A percentile compares a stretch with the other conserved stretches of the same genome.
Evolutionary conservation across 2,113 vertebrate species (phyloP).

Genomic region (Paratilapia polleni): DNA sequence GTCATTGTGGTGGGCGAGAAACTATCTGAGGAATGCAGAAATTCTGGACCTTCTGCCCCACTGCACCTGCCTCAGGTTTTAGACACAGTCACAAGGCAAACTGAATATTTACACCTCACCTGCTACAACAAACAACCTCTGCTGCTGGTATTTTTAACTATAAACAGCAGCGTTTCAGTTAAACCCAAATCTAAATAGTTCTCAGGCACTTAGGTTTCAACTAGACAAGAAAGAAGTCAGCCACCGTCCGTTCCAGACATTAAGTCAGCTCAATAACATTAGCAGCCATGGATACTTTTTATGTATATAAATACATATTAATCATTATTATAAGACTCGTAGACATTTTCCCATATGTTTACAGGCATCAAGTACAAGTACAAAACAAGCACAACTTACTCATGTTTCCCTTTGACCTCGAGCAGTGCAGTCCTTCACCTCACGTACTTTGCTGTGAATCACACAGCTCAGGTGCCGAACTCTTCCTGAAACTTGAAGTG

Average conservation of each 20-base stretch:
- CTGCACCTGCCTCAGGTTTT: neutral
- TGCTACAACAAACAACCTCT: neutral
- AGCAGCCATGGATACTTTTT: too few relatives aligned
- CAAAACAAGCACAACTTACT: conserved; percentile 51
- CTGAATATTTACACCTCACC: neutral
- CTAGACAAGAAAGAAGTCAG: neutral
- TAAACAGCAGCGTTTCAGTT: neutral
- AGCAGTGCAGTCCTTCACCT: neutral
- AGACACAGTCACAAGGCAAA: neutral
- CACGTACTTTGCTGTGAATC: conserved; percentile 3
- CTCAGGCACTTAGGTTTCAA: neutral
- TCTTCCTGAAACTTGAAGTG: conserved; percentile 53
- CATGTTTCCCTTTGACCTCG: conserved; percentile 40
- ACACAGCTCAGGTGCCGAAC: conserved; percentile 28
- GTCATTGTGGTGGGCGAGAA: neutral
- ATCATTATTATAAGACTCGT: neutral
- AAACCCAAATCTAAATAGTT: neutral
- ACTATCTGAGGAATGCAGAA: conserved; percentile 69
- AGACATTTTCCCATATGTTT: neutral
- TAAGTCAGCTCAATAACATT: too few relatives aligned
- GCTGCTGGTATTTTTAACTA: neutral
- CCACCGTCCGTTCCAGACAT: neutral
- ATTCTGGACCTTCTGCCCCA: conserved; percentile 37
- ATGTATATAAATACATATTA: too few relatives aligned
- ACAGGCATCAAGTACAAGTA: neutral